Conservation (phyloP, 2,888 invertebrate genomes). For the Taphrorychus bicolor region DNA sequence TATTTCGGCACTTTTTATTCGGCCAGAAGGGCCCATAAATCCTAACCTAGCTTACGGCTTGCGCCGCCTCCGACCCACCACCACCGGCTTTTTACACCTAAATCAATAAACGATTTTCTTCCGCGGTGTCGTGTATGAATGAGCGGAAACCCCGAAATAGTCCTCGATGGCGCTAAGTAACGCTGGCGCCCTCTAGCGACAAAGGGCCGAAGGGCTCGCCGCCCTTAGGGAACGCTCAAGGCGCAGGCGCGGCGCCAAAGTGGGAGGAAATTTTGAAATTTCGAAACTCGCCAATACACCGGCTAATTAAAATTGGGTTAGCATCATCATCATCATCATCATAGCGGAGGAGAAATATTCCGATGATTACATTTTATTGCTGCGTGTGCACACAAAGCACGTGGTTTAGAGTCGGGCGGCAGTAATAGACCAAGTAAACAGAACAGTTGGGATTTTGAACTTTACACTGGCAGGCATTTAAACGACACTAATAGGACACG, state of each 20-base stretch:
- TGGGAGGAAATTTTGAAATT: constrained; percentile 27
- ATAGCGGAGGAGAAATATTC: neutral
- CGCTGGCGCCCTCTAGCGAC: constrained; percentile 15
- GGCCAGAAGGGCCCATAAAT: neutral
- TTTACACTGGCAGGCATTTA: constrained; percentile 12
- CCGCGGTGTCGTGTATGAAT: constrained; percentile 7
- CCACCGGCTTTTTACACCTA: constrained; percentile 7
- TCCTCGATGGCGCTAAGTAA: too few relatives aligned
- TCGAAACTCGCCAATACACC: neutral
- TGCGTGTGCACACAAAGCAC: constrained; percentile 25
- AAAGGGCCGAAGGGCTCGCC: neutral
- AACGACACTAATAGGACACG: constrained; percentile 5
- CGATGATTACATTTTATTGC: neutral
- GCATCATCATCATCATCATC: too few relatives aligned
- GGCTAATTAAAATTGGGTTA: constrained; percentile 1
- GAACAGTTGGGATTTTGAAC: constrained; percentile 22
- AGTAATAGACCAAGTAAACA: constrained; percentile 31
- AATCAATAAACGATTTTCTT: constrained; percentile 31
- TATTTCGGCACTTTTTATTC: neutral
- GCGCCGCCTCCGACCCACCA: constrained; percentile 3
- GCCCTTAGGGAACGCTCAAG: neutral
- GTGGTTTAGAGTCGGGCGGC: constrained; percentile 16
- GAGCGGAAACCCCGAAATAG: constrained; percentile 14
- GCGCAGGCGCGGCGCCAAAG: neutral
- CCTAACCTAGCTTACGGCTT: constrained; percentile 7